Evolutionary conservation across 2,113 vertebrate genomes (phyloP).

Genomic region (Psilopogon haemacephalus): DNA sequence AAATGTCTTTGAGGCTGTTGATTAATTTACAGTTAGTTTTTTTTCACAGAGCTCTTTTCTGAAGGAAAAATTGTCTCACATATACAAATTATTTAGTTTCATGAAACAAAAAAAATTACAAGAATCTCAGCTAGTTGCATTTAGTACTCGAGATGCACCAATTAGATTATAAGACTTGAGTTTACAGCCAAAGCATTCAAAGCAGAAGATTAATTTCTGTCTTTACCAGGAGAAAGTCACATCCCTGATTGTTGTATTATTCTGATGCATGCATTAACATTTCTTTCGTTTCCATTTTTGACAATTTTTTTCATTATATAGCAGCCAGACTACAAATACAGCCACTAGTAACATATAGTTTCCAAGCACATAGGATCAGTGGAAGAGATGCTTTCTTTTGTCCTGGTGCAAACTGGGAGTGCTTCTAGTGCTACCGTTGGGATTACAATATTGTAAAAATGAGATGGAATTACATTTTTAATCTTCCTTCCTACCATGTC

Average conservation of each 20-base stretch:
- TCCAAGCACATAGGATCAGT: neutral
- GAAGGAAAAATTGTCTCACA: neutral
- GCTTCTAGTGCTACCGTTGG: neutral
- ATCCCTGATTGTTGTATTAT: neutral
- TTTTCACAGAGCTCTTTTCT: neutral
- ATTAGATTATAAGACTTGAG: neutral
- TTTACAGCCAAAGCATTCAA: slow-evolving; percentile 8
- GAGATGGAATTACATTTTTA: neutral
- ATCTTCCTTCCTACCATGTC: neutral
- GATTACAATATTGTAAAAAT: neutral
- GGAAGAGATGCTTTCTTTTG: neutral
- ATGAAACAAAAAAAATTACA: neutral
- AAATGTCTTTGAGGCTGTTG: neutral
- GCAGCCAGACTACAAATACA: neutral
- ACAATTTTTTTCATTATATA: slow-evolving; percentile 32
- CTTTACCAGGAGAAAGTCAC: slow-evolving; percentile 3
- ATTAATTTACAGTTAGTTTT: neutral
- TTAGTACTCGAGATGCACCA: slow-evolving; percentile 1
- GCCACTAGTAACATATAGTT: neutral
- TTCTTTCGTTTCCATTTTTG: slow-evolving; percentile 20
- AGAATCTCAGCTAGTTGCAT: neutral
- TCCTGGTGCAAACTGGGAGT: neutral
- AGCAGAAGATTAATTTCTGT: slow-evolving; percentile 12
- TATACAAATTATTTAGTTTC: neutral
- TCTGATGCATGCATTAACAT: slow-evolving; percentile 6